These are phyloP conservation scores for Zoanthus sociatus DNA, from an alignment of 92 coral and sea anemone genomes.

Conservation along the genomic window DNA sequence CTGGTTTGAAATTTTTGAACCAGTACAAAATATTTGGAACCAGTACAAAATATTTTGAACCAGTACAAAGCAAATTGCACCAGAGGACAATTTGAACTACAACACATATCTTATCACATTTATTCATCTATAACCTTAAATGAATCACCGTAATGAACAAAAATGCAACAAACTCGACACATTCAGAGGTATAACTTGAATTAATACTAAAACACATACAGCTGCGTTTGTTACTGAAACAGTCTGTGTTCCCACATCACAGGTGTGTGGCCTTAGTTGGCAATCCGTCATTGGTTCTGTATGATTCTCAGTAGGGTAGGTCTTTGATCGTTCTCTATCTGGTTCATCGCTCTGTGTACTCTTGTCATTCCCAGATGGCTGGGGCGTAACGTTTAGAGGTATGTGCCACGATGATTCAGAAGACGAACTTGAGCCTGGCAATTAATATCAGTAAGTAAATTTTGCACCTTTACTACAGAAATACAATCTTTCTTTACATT, in stretches of 20 bases:
- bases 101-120: no score
- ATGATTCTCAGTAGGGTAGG: constrained; percentile 11
- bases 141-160: no score
- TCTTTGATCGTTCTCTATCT: constrained; percentile 26
- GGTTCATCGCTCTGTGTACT: neutral
- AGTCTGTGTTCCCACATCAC: constrained; percentile 46
- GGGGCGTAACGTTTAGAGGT: constrained; percentile 1
- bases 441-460: neutral
- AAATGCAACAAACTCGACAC: no score
- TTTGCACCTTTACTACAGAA: neutral
- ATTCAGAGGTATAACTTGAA: no score
- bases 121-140: no score
- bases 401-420: constrained; percentile 26
- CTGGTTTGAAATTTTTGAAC: no score
- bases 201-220: neutral
- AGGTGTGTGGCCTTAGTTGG: constrained; percentile 3
- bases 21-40: no score
- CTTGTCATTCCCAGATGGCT: neutral
- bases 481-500: neutral
- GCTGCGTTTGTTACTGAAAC: neutral
- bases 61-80: no score
- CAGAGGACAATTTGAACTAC: no score
- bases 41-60: no score
- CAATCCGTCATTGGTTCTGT: neutral
- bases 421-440: neutral